phyloP scores from a whole-genome alignment of 2,113 vertebrate species.

The Pygoscelis antarcticus region DNA sequence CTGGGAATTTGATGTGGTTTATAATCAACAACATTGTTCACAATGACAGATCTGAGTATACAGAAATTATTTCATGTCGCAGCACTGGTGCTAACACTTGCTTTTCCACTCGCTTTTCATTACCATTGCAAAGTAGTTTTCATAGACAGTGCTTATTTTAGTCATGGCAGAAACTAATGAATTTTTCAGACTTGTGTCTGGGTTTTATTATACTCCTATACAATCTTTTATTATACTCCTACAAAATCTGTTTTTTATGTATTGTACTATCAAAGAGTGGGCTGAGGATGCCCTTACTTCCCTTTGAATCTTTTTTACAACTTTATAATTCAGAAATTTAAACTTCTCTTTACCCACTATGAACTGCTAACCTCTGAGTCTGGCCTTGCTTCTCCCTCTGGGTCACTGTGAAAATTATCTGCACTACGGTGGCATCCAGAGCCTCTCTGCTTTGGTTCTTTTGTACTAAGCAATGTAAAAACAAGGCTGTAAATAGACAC shows the following conservation, averaged over 20 bases:
- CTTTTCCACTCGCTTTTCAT: slow-evolving; percentile 53
- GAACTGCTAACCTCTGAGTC: neutral
- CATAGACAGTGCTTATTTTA: slow-evolving; percentile 63
- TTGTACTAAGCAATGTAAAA: neutral
- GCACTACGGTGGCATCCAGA: neutral
- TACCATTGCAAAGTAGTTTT: slow-evolving; percentile 56
- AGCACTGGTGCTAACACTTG: slow-evolving; percentile 54
- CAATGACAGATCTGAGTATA: slow-evolving; percentile 27
- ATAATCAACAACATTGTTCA: slow-evolving; percentile 69
- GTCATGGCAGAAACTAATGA: slow-evolving; percentile 48
- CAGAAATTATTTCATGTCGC: slow-evolving; percentile 34
- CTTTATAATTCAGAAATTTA: slow-evolving; percentile 62
- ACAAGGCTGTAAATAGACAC: neutral
- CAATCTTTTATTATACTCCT: slow-evolving; percentile 66
- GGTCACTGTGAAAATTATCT: neutral
- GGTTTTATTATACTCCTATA: slow-evolving; percentile 61
- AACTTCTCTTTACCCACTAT: neutral
- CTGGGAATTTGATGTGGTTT: slow-evolving; percentile 58
- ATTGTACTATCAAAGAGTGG: slow-evolving; percentile 19
- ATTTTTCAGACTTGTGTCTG: slow-evolving; percentile 62
- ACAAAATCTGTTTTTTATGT: slow-evolving; percentile 42
- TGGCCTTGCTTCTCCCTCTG: neutral
- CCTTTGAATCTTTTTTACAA: slow-evolving; percentile 59
- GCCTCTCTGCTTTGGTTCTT: neutral
- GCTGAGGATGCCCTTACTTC: slow-evolving; percentile 23